Base-by-base conservation (phyloP, 2,888 invertebrate species). In the Amiota communis region DNA sequence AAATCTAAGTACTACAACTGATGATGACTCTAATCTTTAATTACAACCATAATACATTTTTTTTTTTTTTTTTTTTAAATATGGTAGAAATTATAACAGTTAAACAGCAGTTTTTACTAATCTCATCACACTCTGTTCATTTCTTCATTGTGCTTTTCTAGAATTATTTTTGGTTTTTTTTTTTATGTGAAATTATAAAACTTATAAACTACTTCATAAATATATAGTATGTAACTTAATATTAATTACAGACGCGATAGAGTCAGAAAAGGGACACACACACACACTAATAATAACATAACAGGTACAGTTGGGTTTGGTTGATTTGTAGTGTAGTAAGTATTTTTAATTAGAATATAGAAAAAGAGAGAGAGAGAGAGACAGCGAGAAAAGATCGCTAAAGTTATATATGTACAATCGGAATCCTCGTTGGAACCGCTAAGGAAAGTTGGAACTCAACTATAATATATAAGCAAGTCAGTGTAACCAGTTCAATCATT, bases 181-280 rank as follows among this genome's bases (percentile, higher is more conserved):
- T 65, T 11, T 17, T 49, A 13, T 77, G 81, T 15, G 9, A 80
- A 75, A 75, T 72, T 73, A 68, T 71, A 76, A 49, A 46, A 67
- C 71, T 74, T 72, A 71, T 36, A 56, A 36, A 59, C 23, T 57
- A 75, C 68, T 59, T 74, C 70, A 23, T 76, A 75, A 51, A 23
- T 23, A 2, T 23, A 23, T 36, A 36, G 6, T 36, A 36, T 23
- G 1, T 23, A 23, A 36, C 36, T 36, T 36, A 36, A 36, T 36
- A 36, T 36, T 36, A 36, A 36, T 36, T 4, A 36, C 36, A 36
- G 6, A 6, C 36, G 36, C 36, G 36, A 36, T 2, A 23, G 23
- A 23, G 23, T 2, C 2, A 23, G 23, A 23, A 6, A 36, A 36
- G 6, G 36, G 36, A 6, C 4, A 36, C 36, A 36, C 36, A 36